Evolutionary conservation across 2,797 vertebrate genomes (phyloP), one percentile per base, ranked within the genome.

Genomic region (Melanotaenia pygmaea): DNA sequence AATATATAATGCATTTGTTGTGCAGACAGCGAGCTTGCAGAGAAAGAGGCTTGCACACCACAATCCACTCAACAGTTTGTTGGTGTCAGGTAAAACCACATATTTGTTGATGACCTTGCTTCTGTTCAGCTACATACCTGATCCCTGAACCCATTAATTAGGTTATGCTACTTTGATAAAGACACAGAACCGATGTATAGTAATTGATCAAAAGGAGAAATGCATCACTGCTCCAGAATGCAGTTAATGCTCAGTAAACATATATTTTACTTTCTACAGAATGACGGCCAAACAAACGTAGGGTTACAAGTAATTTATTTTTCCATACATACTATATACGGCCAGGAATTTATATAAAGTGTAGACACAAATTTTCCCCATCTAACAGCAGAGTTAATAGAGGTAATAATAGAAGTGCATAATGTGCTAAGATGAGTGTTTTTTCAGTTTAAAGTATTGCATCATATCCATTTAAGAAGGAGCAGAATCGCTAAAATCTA

Each of bases 131-230:
- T 79, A 85, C 82, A 82, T 84, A 90, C 82, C 91, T 81, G 80
- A 88, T 88, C 80, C 80, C 86, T 38, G 58, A 79, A 87, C 75
- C 72, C 82, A 87, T 93, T 91, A 86, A 90, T 88, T 87, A 79
- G 86, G 74, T 81, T 85, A 89, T 89, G 88, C 76, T 88, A 89
- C 91, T 92, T 83, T 47, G 12, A 85, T 74, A 65, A 47, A 60
- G 61, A 64, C 74, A 83, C 75, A 74, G 75, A 67, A 61, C 53
- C 80, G 69, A 77, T 54, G 67, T 54, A 20, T 69, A 45, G 53
- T 65, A 85, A 91, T 84, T 81, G 28, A 88, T 86, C 83, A 85
- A 38, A 30, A 78, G 76, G 81, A 84, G 53, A 77, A 84, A 84
- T 84, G 76, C 60, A 45, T 82, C 60, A 73, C 53, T 18, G 80